phyloP scores from a whole-genome alignment of 2,888 invertebrate genomes.

The Hirtodrosophila cameraria region DNA sequence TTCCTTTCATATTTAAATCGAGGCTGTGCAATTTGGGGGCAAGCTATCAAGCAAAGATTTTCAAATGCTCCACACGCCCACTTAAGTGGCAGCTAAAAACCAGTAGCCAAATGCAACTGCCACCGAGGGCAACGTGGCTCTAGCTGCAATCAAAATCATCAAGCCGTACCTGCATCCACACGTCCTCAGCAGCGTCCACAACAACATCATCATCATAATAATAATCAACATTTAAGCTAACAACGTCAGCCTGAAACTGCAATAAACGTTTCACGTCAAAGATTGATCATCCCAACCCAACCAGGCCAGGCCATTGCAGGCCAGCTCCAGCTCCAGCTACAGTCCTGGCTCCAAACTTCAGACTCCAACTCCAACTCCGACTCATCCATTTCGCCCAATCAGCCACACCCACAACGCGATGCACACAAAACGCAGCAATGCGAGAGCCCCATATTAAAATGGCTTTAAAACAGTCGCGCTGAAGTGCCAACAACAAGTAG shows the following conservation, averaged over 20 bases:
- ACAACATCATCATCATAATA: conserved; percentile 43
- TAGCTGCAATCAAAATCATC: conserved; percentile 55
- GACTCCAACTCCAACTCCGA: conserved; percentile 44
- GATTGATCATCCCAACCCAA: conserved; percentile 68
- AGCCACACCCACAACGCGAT: conserved; percentile 76
- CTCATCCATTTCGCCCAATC: conserved; percentile 75
- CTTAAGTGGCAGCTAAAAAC: conserved; percentile 61
- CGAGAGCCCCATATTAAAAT: conserved; percentile 50
- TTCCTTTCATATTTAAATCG: conserved; percentile 67
- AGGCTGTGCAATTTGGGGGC: conserved; percentile 26
- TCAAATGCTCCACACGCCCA: conserved; percentile 66
- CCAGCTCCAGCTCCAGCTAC: neutral
- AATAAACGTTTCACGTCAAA: conserved; percentile 58
- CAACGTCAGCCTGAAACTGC: conserved; percentile 48
- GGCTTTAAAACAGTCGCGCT: conserved; percentile 44
- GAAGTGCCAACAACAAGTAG: conserved; percentile 54
- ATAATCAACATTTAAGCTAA: conserved; percentile 62
- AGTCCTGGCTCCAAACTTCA: no score
- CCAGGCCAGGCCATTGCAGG: no score
- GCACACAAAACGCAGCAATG: conserved; percentile 37
- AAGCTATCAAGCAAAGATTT: conserved; percentile 54
- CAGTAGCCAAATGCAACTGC: conserved; percentile 61
- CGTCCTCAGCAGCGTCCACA: conserved; percentile 40
- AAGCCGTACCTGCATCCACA: conserved; percentile 27
- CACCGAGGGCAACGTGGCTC: conserved; percentile 45